Evolutionary conservation across 2,888 invertebrate genomes (phyloP).

Genomic region (Pristionchus exspectatus): DNA sequence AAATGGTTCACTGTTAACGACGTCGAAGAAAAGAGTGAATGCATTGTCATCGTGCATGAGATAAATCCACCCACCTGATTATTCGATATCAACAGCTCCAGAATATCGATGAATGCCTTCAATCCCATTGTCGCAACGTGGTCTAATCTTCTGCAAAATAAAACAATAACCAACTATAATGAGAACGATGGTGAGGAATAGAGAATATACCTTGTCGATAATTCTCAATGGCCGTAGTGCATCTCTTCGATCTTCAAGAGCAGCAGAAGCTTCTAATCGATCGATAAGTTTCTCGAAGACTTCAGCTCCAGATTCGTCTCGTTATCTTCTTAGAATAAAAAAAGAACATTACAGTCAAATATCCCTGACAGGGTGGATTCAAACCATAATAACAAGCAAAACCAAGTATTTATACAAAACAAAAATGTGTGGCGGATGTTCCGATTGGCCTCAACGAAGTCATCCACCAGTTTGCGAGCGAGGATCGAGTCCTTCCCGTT

Average conservation of each 20-base stretch:
- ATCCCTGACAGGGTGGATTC: too few species aligned
- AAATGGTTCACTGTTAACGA: too few species aligned
- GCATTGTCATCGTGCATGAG: too few species aligned
- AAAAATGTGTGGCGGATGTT: too few species aligned
- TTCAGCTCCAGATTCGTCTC: constrained; percentile 67
- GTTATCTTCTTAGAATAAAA: too few species aligned
- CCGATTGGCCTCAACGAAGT: too few species aligned
- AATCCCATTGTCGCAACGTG: constrained; percentile 96
- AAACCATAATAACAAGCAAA: too few species aligned
- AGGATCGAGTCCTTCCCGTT: too few species aligned
- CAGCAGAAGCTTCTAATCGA: constrained; percentile 91
- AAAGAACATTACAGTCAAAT: too few species aligned
- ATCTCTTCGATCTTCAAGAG: constrained; percentile 95
- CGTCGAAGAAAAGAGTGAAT: too few species aligned
- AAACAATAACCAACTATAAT: not conserved
- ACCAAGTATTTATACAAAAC: too few species aligned
- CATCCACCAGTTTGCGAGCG: too few species aligned
- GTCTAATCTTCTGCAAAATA: constrained; percentile 88
- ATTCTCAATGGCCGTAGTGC: constrained; percentile 94
- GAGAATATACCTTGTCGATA: constrained; percentile 80
- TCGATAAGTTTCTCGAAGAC: constrained; percentile 92
- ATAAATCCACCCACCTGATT: constrained; percentile 85
- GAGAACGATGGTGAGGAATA: not conserved
- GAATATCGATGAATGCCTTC: constrained; percentile 86
- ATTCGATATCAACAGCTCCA: constrained; percentile 94